phyloP scores from a whole-genome alignment of 2,797 vertebrate genomes.

The Dendrocincla fuliginosa region DNA sequence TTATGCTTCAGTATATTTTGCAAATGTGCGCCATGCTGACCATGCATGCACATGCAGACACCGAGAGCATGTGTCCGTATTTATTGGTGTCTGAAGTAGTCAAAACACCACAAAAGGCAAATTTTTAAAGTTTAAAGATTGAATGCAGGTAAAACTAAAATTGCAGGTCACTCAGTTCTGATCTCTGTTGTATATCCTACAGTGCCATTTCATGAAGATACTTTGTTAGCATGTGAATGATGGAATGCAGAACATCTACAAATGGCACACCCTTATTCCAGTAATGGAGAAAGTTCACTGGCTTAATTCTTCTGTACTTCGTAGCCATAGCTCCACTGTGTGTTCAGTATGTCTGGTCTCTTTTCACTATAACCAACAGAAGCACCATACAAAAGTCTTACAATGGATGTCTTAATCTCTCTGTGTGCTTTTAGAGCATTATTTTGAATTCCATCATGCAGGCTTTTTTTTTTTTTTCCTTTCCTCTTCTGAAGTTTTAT shows the following conservation, averaged over 20 bases:
- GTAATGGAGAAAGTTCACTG: conserved; percentile 70
- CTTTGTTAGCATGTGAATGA: conserved; percentile 11
- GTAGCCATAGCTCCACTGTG: conserved; percentile 76
- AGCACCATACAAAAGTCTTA: conserved; percentile 83
- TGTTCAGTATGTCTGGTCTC: conserved; percentile 79
- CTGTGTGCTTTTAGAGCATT: conserved; percentile 84
- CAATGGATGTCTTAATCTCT: conserved; percentile 86
- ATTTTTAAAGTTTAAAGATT: conserved; percentile 9
- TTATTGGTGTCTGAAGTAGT: background rate
- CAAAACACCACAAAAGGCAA: background rate
- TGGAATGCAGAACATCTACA: conserved; percentile 38
- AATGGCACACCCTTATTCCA: conserved; percentile 54
- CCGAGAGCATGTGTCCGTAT: background rate
- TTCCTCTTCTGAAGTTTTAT: conserved; percentile 83
- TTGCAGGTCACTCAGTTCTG: background rate
- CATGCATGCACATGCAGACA: background rate
- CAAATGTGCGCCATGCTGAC: background rate
- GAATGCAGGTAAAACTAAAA: conserved; percentile 1
- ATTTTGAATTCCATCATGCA: conserved; percentile 83
- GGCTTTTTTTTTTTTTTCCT: conserved; percentile 70
- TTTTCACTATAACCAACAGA: conserved; percentile 82
- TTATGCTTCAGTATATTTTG: background rate
- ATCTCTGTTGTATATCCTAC: background rate
- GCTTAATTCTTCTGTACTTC: conserved; percentile 72
- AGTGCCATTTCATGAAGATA: conserved; percentile 30